Conservation (phyloP, 2,113 vertebrate genomes). For the Ciconia maguari region DNA sequence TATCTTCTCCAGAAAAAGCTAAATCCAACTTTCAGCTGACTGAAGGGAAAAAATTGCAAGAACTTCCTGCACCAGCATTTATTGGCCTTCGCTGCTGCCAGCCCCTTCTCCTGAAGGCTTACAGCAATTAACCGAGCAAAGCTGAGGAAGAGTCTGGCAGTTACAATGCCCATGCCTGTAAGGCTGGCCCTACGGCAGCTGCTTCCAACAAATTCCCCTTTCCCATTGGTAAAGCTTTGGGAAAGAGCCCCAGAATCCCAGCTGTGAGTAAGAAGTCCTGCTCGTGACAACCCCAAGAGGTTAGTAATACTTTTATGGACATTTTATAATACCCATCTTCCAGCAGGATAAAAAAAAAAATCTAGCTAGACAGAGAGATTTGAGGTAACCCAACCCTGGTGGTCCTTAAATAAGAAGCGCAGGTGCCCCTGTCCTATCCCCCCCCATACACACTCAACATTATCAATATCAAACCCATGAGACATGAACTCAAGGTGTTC, state of each 20-base stretch:
- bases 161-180: rapidly evolving
- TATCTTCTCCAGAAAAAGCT: background rate
- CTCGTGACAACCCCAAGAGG: rapidly evolving
- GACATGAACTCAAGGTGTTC: background rate
- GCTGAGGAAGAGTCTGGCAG: no score
- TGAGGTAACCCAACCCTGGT: background rate
- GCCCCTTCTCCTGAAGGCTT: background rate
- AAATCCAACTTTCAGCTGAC: background rate
- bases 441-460: rapidly evolving
- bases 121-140: background rate
- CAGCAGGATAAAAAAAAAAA: background rate
- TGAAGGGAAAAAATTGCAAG: background rate
- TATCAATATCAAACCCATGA: rapidly evolving
- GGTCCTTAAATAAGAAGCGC: rapidly evolving
- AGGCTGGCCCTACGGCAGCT: background rate
- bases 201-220: background rate
- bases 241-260: background rate
- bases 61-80: background rate
- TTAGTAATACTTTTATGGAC: rapidly evolving
- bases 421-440: background rate
- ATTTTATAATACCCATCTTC: background rate
- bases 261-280: background rate
- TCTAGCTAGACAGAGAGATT: background rate
- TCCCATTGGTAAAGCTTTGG: rapidly evolving
- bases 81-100: background rate